Base-by-base conservation (phyloP, 2,797 vertebrate species). In the Spea hammondii region DNA sequence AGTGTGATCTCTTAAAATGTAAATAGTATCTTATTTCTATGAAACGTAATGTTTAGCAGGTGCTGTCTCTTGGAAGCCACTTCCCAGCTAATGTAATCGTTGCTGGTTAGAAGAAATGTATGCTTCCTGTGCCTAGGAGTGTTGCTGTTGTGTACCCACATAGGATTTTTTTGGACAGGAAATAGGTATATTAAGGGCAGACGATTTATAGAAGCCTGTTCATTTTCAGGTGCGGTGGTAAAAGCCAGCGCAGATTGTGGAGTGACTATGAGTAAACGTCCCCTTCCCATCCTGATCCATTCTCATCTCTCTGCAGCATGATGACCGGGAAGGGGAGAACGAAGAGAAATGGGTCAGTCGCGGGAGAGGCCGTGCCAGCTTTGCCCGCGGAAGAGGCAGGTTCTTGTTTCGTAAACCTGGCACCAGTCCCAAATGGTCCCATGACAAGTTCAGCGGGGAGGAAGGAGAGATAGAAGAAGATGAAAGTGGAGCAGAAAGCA, bases 391-490 rank as follows among this genome's bases (percentile, higher is more conserved):
- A 6, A 91, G 94, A 70, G 93, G 95, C 2, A 92, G 97, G 71
- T 98, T 98, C 89, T 95, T 99, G 87, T 94, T 97, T 86, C 93
- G 96, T 50, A 97, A 96, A 82, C 93, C 94, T 4, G 92, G 92
- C 87, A 91, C 92, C 88, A 94, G 93, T 84, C 92, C 95, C 84
- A 96, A 94, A 76, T 98, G 97, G 98, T 91, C 93, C 66, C 93
- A 95, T 0, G 93, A 96, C 89, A 97, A 95, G 84, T 96, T 97
- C 89, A 95, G 94, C 48, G 91, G 92, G 62, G 95, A 95, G 65
- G 92, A 95, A 82, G 92, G 95, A 77, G 94, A 94, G 76, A 88
- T 91, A 0, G 91, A 92, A 68, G 93, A 93, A 0, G 92, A 93
- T 0, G 93, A 94, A 49, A 91, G 86, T 0, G 91, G 93, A 65